phyloP scores from a whole-genome alignment of 2,113 vertebrate genomes.

The Sebastes schlegelii region DNA sequence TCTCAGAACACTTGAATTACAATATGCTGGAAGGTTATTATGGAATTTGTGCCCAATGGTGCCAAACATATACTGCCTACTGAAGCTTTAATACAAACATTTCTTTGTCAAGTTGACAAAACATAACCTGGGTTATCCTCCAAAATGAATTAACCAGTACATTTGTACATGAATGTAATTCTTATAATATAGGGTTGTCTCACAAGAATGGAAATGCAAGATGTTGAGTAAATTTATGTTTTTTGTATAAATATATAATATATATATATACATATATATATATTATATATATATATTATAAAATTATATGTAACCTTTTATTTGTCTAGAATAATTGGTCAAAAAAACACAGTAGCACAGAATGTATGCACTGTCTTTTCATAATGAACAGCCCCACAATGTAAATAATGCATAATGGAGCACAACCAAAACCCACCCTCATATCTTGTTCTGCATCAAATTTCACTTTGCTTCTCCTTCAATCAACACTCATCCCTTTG shows the following conservation, averaged over 20 bases:
- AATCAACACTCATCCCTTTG: constrained; percentile 36
- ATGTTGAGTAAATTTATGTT: neutral
- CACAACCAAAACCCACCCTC: constrained; percentile 20
- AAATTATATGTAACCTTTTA: neutral
- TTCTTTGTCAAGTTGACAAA: neutral
- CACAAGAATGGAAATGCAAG: neutral
- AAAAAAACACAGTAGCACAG: neutral
- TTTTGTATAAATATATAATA: neutral
- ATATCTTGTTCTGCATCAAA: constrained; percentile 21
- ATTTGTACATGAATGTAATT: neutral
- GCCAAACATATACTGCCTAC: too few species aligned
- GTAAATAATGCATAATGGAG: neutral
- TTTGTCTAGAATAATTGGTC: neutral
- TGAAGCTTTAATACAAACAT: neutral
- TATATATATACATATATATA: too few species aligned
- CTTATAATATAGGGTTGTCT: neutral
- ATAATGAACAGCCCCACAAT: neutral
- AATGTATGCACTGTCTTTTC: neutral
- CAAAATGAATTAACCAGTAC: neutral
- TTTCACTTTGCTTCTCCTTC: constrained; percentile 15
- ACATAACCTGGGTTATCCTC: neutral
- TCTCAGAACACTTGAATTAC: too few species aligned
- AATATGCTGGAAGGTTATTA: too few species aligned
- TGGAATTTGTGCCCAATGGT: too few species aligned
- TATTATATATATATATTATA: neutral